Base-by-base conservation (phyloP, 2,113 vertebrate genomes). In the Halichoerus grypus region DNA sequence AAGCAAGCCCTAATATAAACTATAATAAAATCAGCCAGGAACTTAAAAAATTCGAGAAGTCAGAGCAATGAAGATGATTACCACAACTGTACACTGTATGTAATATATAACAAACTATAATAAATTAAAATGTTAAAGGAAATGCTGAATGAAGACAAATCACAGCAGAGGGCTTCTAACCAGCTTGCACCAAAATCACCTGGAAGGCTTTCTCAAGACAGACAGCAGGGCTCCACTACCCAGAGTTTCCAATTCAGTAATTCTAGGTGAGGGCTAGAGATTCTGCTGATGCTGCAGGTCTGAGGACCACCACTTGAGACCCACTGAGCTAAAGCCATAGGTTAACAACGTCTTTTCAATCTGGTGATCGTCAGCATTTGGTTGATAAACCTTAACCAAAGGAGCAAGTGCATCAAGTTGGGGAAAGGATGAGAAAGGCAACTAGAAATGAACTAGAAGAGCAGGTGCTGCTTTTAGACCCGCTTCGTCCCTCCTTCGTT, bases 1-100 rank as follows among this genome's bases (percentile, higher is more conserved):
- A 81, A 93, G n/a, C 49, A 96, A 96, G 90, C 9, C 63, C 55
- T 88, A 69, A 95, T 39, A 95, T 67, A 72, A 96, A 74, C 36
- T 76, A 82, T 1, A 61, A n/a, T 51, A 95, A 94, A 89, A 94
- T 86, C 61, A 90, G 28, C 53, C 71, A 96, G 28, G 18, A 94
- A 69, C 26, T 93, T 67, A 53, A 69, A 84, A 94, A 91, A 76
- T 42, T 31, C n/a, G 26, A 69, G 80, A 88, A 91, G 51, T 87
- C 42, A 59, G 86, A 83, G 31, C 53, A 80, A 89, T 65, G 6
- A 77, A 77, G 31, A 82, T 63, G 61, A 69, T 74, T 51, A 69
- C 22, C 36, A 3, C 3, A 63, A 77, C 24, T 42, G 2, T 18
- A 67, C 4, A n/a, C 13, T 67, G 33, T 24, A 11, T 8, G 21